A percentile compares a stretch with the other conserved stretches of the same genome.
These are phyloP conservation scores for Eudasyphora cyanicolor DNA, from an alignment of 2,888 invertebrate genomes.

Conservation along the genomic window DNA sequence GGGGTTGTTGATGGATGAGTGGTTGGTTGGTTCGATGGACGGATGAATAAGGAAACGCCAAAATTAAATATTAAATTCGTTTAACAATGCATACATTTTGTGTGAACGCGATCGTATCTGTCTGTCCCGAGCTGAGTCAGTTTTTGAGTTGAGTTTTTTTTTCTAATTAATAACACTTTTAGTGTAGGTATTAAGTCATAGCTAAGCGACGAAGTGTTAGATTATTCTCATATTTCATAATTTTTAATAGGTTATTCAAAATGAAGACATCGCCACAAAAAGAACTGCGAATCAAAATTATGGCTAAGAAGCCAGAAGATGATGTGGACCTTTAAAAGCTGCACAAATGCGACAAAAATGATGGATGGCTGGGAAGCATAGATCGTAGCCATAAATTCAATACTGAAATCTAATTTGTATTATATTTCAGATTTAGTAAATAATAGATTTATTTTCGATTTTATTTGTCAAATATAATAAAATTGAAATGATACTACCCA, in stretches of 20 bases:
- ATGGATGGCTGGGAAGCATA: not conserved
- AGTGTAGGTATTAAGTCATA: conserved; percentile 16
- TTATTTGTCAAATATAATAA: too few species aligned
- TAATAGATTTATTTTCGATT: too few species aligned
- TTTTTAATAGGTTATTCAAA: not conserved
- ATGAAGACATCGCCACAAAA: not conserved
- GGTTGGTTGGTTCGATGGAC: not conserved
- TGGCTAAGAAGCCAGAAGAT: too few species aligned
- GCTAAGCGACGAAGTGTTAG: not conserved
- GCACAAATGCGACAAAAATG: not conserved
- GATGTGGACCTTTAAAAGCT: not conserved
- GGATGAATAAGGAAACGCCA: conserved; percentile 12
- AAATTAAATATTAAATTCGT: not conserved
- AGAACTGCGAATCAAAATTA: not conserved
- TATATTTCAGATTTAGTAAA: too few species aligned
- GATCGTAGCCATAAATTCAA: too few species aligned
- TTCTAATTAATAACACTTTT: not conserved
- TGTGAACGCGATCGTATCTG: not conserved
- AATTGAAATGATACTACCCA: too few species aligned
- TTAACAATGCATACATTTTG: not conserved
- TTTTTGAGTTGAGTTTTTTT: not conserved
- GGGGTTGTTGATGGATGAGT: not conserved
- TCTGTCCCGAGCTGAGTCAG: not conserved
- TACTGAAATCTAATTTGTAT: too few species aligned
- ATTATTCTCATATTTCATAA: not conserved